phyloP scores from a whole-genome alignment of 2,113 vertebrate species.

The Dasypus novemcinctus region DNA sequence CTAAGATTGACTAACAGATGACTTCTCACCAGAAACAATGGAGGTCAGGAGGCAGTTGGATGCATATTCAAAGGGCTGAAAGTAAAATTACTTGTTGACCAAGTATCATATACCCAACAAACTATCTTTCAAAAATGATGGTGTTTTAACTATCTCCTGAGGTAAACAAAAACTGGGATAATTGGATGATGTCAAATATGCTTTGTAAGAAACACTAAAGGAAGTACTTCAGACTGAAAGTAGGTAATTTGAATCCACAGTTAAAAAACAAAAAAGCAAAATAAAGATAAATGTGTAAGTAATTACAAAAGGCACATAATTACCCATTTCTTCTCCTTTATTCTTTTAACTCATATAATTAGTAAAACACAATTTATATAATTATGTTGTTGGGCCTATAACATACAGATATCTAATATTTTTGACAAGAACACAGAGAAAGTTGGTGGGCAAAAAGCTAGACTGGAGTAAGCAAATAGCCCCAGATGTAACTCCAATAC shows the following conservation, averaged over 20 bases:
- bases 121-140: not conserved
- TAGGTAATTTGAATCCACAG: not conserved
- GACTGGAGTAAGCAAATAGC: not conserved
- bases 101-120: not conserved
- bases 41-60: not conserved
- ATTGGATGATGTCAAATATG: not conserved
- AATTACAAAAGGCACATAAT: conserved; percentile 30
- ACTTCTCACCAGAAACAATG: not conserved
- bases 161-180: not conserved
- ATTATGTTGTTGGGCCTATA: not conserved
- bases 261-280: not conserved
- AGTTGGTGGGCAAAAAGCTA: not conserved
- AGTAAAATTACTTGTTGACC: not conserved
- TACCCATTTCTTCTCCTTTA: not conserved
- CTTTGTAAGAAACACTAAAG: not conserved
- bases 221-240: not conserved
- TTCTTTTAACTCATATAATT: conserved; percentile 21
- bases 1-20: not conserved
- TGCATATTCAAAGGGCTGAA: not conserved
- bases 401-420: not conserved
- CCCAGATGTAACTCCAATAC: not conserved
- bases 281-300: not conserved
- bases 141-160: not conserved
- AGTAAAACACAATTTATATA: not conserved
- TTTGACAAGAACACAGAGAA: not conserved